A percentile compares a stretch with the other conserved stretches of the same genome.
Conservation (phyloP, 2,888 invertebrate species). For the Phengaris alcon region DNA sequence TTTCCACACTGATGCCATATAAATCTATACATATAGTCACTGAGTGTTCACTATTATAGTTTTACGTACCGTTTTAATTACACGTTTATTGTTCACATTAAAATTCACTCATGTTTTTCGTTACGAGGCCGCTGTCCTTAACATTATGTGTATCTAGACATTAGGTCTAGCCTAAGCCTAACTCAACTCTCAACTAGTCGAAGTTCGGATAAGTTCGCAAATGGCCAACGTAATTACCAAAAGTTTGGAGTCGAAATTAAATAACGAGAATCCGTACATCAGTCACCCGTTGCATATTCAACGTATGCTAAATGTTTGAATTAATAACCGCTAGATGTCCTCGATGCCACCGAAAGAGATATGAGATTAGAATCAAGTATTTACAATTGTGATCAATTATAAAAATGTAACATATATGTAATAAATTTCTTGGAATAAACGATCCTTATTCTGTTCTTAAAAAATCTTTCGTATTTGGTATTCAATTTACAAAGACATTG, state of each 20-base stretch:
- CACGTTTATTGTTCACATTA: no score
- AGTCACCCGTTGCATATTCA: conserved; percentile 64
- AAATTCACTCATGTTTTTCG: no score
- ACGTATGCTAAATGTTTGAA: conserved; percentile 64
- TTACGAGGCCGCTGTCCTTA: no score
- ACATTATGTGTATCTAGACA: background rate
- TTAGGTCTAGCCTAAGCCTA: background rate
- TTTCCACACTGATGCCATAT: no score
- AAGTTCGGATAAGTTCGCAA: conserved; percentile 36
- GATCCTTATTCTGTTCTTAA: no score
- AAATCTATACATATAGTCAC: no score
- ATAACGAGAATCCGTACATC: conserved; percentile 66
- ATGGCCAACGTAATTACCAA: conserved; percentile 42
- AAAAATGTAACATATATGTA: no score
- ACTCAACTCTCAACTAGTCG: conserved; percentile 3
- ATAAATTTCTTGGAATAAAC: no score
- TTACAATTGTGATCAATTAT: conserved; percentile 30
- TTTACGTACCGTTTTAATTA: no score
- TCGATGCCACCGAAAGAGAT: background rate
- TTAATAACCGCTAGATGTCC: conserved; percentile 58
- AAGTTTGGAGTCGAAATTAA: conserved; percentile 58
- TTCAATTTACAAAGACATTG: conserved; percentile 18
- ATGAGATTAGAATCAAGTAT: conserved; percentile 43
- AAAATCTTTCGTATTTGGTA: conserved; percentile 45
- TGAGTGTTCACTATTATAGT: no score